Evolutionary conservation across 2,113 vertebrate genomes (phyloP), one percentile per base, ranked within the genome.

Genomic region (Lasiurus cinereus): DNA sequence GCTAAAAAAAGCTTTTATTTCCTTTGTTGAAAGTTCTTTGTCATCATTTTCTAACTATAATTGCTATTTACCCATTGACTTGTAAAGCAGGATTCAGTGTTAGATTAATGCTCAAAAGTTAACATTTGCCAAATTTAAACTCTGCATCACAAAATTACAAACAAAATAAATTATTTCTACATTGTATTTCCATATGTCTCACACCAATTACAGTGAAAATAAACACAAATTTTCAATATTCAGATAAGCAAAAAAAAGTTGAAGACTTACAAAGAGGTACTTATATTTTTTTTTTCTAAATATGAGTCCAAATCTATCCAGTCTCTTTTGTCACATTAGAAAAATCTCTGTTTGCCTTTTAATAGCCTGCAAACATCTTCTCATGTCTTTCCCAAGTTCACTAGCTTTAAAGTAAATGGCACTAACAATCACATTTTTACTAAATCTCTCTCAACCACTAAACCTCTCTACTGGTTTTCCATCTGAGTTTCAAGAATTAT

Each of bases 41-140:
- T 91, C 46, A 66, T 88, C 46, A 91, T 74, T 95, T 95, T 86
- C 85, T 91, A 64, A 88, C 48, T 64, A 56, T 79, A 74, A 94
- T 66, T 88, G 82, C 48, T 90, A 66, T 92, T 94, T 94, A 70
- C 27, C 64, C 73, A 33, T 33, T 87, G 54, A 94, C 72, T 91
- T 96, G 74, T 92, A 93, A 93, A 67, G 43, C 7, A 70, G 21
- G 19, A 90, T 33, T 90, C 66, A 66, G 39, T 59, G 16, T 48
- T 90, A 95, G 27, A 89, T 22, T 67, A 96, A 59, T 54, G 29
- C 77, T 84, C 62, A 54, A 87, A 94, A 92, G 54, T 90, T 90
- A 94, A 91, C n/a, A 85, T 46, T 72, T 13, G 5, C 19, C 76
- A 79, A 92, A 86, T 82, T 52, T 76, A 88, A 96, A 90, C 21